Evolutionary conservation across 2,113 vertebrate species (phyloP).

Genomic region (Stictonetta naevosa): DNA sequence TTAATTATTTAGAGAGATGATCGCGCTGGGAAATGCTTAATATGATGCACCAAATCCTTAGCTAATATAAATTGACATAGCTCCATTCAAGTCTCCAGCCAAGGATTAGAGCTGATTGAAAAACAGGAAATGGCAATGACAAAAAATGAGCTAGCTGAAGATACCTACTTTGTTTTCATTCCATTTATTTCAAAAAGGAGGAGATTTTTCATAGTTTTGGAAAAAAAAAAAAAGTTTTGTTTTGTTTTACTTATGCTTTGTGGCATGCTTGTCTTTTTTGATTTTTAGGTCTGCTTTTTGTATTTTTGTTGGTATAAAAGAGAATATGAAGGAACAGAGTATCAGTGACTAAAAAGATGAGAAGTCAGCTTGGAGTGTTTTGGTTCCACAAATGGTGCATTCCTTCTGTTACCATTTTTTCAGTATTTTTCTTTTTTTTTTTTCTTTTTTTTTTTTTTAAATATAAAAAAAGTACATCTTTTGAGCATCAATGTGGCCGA

Average conservation of each 20-base stretch:
- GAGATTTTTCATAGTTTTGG: background rate
- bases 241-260: background rate
- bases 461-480: background rate
- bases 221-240: background rate
- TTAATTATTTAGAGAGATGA: constrained; percentile 59
- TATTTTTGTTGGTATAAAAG: constrained; percentile 13
- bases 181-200: background rate
- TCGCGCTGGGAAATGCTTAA: constrained; percentile 47
- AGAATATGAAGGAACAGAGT: background rate
- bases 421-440: background rate
- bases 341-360: background rate
- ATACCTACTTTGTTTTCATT: constrained; percentile 6
- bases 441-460: background rate
- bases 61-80: constrained; percentile 44
- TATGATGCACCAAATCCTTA: constrained; percentile 49
- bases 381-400: background rate
- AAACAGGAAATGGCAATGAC: constrained; percentile 13
- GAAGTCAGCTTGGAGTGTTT: background rate
- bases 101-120: constrained; percentile 40
- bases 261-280: background rate
- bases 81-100: constrained; percentile 32
- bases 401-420: background rate
- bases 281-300: background rate
- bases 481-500: background rate
- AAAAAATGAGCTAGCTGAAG: constrained; percentile 12